Conservation (phyloP, 2,113 vertebrate genomes). For the Climacteris rufus region DNA sequence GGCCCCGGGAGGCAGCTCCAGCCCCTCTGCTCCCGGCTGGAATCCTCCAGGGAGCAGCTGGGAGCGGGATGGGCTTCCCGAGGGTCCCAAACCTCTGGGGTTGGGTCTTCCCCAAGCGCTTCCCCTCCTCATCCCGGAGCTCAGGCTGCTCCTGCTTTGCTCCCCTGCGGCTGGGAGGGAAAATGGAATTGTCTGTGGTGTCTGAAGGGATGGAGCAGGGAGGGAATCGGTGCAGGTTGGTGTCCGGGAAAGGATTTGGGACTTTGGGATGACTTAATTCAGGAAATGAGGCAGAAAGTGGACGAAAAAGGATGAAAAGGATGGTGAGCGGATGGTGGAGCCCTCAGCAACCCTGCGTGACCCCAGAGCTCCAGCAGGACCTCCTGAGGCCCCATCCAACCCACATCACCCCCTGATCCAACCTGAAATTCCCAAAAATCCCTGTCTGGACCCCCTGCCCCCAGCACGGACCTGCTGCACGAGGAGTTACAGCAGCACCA, state of each 20-base stretch:
- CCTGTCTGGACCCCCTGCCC: fast-evolving
- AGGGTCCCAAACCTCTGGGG: neutral
- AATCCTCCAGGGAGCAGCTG: neutral
- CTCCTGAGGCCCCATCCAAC: neutral
- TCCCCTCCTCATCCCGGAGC: too few relatives aligned
- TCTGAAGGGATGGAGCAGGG: neutral
- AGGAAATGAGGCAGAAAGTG: neutral
- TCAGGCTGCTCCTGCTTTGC: neutral
- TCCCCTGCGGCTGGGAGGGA: neutral
- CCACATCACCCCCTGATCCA: too few relatives aligned
- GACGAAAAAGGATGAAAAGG: neutral
- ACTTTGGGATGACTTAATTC: neutral
- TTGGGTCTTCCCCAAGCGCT: neutral
- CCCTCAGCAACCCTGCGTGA: neutral
- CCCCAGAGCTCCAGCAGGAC: neutral
- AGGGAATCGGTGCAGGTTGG: neutral
- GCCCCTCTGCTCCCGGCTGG: neutral
- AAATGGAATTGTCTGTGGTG: fast-evolving
- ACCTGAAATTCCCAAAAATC: neutral
- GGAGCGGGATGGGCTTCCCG: too few relatives aligned
- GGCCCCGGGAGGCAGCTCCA: neutral
- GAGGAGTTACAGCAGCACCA: too few relatives aligned
- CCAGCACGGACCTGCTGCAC: too few relatives aligned
- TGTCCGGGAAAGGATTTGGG: neutral
- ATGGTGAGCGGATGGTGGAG: neutral